These are phyloP conservation scores for Motacilla tschutschensis DNA, from an alignment of 2,113 vertebrate genomes.

Conservation along the genomic window DNA sequence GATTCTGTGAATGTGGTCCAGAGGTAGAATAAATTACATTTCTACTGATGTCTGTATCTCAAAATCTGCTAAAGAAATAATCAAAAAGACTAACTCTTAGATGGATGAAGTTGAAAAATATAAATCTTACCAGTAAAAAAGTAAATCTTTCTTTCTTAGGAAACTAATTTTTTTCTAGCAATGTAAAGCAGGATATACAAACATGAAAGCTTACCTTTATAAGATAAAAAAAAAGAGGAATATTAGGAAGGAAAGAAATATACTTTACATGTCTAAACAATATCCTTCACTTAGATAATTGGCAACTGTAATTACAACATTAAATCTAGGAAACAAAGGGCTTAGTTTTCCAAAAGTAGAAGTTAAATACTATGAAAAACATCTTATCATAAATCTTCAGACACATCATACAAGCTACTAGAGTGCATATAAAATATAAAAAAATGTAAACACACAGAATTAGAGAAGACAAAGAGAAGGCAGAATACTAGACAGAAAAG, in stretches of 20 bases:
- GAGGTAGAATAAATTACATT: neutral
- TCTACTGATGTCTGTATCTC: neutral
- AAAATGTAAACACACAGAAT: neutral
- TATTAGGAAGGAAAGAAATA: neutral
- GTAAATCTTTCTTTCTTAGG: neutral
- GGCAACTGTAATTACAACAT: neutral
- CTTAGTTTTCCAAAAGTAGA: neutral
- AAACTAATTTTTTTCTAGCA: neutral
- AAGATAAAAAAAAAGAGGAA: neutral
- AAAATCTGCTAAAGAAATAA: neutral
- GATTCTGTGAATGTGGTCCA: neutral
- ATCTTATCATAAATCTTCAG: neutral
- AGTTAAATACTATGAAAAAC: neutral
- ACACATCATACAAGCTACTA: rapidly evolving
- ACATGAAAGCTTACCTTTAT: neutral
- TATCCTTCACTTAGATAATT: neutral
- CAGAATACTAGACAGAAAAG: neutral
- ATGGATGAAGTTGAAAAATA: neutral
- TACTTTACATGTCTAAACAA: neutral
- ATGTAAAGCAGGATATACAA: neutral
- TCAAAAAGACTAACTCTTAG: neutral
- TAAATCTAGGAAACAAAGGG: neutral
- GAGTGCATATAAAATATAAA: neutral
- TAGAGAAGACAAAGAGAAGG: neutral
- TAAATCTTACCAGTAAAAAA: neutral